Evolutionary conservation across 1,140 invertebrate genomes (phyloP), one percentile per base, ranked within the genome.

Genomic region (Drosophila sp.): DNA sequence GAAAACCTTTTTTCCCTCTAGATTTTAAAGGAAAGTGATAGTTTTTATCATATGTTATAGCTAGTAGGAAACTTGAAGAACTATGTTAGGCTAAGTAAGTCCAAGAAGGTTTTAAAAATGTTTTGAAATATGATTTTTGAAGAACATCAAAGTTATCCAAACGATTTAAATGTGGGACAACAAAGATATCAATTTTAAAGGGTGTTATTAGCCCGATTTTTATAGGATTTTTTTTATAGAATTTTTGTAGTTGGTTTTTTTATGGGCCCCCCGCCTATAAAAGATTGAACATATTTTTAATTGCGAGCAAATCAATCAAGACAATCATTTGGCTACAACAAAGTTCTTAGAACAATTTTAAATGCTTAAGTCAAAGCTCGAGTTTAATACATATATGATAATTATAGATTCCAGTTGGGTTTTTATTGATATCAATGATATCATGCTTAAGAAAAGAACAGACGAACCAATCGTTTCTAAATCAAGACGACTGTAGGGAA

Each of bases 11-110:
- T 73, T 74, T 47, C 41, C 25, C 40, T 55, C 33, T 76, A 47
- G 27, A 72, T 50, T 56, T 54, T 33, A 47, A 82, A 67, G 72
- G 76, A 86, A 89, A 86, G 82, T 83, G 83, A 86, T 86, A 86
- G 69, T 86, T 54, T 47, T 40, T 17, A 6, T 10, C 35, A 38
- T 33, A 7, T 33, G 33, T 5, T 29, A 40, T 40, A 27, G 44
- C 33, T 27, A 40, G 54, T 33, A 6, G 10, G 2, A 30, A 70
- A 35, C 38, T 10, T 38, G 0, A 35, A 5, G 5, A 38, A 50
- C 17, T 38, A 29, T 0, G 25, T 29, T 2, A 72, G 11, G 32
- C 2, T 57, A 25, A 32, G 2, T 0, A 25, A n/a, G 0, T 11
- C 1, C 6, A 25, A 54, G 4, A 50, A 47, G 4, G 3, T n/a